Base-by-base conservation (phyloP, 1,140 invertebrate genomes). In the Helicoverpa zea region DNA sequence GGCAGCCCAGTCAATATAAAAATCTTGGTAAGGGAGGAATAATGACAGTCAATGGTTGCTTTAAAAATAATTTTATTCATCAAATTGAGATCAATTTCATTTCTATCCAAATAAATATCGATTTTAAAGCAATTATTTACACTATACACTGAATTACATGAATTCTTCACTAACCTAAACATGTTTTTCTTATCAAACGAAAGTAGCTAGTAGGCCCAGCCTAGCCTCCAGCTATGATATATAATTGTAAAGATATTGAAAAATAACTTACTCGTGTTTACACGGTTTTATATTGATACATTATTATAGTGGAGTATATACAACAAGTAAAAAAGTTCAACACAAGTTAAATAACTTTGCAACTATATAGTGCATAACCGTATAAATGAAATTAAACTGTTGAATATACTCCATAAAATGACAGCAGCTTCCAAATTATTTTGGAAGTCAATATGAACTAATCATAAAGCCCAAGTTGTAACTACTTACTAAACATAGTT, bases 51-150 rank as follows among this genome's bases (percentile, higher is more conserved):
- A 23, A 49, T 29, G 14, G 1, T 70, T 51, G 54, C 47, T 77
- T 77, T 77, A 59, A 77, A 77, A 77, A 77, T 77, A 77, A 54
- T 77, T 66, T 64, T 77, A 77, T 77, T 77, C 59, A 64, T 43
- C 61, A 47, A 77, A 77, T 77, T 77, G 74, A 77, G 74, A 77
- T 77, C 74, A 77, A 54, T 77, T 77, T 77, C 47, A 52, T 54
- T 35, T 64, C 47, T 16, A 77, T 63, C 59, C 74, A 76, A 76
- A 76, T 64, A 52, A 52, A 64, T 64, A 66, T 54, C 49, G 7
- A 77, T 77, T 30, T 14, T 76, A 18, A 63, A 77, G 74, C 59
- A 77, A 77, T 56, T 73, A 77, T 77, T 64, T 77, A 77, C 74
- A 77, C 74, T 77, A 77, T 77, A 77, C 74, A 77, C 16, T 64